Percentiles rank a stretch among this genome's conserved stretches.
Evolutionary conservation across 2,888 invertebrate genomes (phyloP).

Genomic region (Nemotelus nigrinus): DNA sequence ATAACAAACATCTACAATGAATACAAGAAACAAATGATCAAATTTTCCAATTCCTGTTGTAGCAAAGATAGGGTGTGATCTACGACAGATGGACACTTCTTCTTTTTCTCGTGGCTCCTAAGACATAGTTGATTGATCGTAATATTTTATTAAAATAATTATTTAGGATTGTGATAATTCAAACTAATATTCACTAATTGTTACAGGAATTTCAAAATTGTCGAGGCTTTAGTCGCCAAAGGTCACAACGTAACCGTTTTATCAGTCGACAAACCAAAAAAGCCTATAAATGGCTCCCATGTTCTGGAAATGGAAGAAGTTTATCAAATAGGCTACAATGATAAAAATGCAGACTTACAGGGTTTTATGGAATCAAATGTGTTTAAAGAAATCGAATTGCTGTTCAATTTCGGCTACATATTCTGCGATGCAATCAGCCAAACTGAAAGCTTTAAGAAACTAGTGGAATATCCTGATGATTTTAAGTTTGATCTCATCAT

Average conservation of each 20-base stretch:
- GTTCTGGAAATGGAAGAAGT: conserved; percentile 46
- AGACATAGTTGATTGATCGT: too few relatives aligned
- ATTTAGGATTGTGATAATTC: too few relatives aligned
- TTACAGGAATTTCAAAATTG: conserved; percentile 44
- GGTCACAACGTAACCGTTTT: conserved; percentile 52
- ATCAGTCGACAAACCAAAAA: conserved; percentile 44
- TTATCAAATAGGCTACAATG: neutral
- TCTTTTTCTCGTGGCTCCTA: too few relatives aligned
- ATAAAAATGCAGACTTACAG: neutral
- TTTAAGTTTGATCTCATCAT: conserved; percentile 55
- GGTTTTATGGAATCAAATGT: neutral
- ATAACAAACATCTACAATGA: too few relatives aligned
- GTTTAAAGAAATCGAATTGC: neutral
- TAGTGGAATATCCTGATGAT: conserved; percentile 48
- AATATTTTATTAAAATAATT: too few relatives aligned
- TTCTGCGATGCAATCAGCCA: neutral
- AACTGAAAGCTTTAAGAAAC: conserved; percentile 30
- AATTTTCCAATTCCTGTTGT: too few relatives aligned
- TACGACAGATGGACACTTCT: too few relatives aligned
- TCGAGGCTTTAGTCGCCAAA: conserved; percentile 45
- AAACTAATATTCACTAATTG: neutral
- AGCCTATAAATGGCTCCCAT: conserved; percentile 44
- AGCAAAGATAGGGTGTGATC: too few relatives aligned
- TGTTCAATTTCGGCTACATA: neutral
- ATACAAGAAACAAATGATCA: too few relatives aligned